Conservation (phyloP, 2,797 vertebrate species). For the Petrocephalus sullivani region DNA sequence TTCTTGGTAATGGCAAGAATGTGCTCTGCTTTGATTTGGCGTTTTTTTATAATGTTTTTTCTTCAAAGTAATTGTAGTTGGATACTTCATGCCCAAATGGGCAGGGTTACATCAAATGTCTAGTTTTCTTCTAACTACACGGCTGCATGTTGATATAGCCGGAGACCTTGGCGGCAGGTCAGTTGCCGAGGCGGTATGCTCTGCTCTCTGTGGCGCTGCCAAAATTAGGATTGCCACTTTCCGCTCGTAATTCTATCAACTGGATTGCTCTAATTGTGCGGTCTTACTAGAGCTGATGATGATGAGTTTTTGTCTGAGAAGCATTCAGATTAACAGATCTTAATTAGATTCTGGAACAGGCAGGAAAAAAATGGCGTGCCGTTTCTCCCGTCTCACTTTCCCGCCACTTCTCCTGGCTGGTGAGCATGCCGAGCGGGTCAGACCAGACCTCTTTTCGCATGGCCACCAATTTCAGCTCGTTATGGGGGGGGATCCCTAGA, state of each 20-base stretch:
- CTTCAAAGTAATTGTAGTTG: background rate
- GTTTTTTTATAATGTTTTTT: background rate
- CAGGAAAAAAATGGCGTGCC: background rate
- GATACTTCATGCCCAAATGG: background rate
- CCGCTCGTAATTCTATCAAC: background rate
- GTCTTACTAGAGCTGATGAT: background rate
- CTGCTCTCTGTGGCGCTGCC: background rate
- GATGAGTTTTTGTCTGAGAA: background rate
- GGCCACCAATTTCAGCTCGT: background rate
- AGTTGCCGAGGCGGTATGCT: background rate
- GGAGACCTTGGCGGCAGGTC: background rate
- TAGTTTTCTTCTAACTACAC: background rate
- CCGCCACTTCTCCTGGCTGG: background rate
- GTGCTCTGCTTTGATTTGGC: background rate
- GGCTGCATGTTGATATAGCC: background rate
- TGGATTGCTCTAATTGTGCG: background rate
- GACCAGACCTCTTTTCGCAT: background rate
- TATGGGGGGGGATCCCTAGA: background rate
- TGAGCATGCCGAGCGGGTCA: background rate
- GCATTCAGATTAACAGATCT: background rate
- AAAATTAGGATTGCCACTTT: background rate
- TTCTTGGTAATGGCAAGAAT: no score
- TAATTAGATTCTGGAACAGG: background rate
- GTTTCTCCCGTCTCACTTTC: background rate
- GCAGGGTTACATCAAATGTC: background rate